phyloP scores from a whole-genome alignment of 2,113 vertebrate species.

The Hylia prasina region DNA sequence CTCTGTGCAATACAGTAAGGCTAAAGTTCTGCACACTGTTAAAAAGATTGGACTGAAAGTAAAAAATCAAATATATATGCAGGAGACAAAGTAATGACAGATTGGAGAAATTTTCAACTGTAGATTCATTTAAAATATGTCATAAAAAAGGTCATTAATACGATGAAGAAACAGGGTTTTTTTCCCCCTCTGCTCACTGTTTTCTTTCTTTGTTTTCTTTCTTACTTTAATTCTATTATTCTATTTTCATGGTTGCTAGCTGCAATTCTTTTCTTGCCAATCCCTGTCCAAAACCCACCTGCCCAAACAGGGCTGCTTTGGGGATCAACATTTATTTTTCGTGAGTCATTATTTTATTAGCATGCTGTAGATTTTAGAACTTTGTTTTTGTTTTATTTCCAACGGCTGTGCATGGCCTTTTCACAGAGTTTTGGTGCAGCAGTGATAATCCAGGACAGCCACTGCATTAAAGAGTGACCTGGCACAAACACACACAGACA shows the following conservation, averaged over 20 bases:
- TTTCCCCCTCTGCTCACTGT: background rate
- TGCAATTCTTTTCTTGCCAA: background rate
- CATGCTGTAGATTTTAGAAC: background rate
- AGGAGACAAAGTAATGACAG: background rate
- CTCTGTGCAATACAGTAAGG: background rate
- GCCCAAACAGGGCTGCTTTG: background rate
- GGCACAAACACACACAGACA: background rate
- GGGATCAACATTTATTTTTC: background rate
- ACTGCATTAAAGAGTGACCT: background rate
- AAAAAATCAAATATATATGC: background rate
- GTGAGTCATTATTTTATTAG: background rate
- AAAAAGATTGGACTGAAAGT: background rate
- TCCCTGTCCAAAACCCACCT: background rate
- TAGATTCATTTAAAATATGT: background rate
- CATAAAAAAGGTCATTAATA: background rate
- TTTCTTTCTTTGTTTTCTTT: background rate
- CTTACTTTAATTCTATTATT: background rate
- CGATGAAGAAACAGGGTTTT: background rate
- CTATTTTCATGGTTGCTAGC: background rate
- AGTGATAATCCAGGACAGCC: background rate
- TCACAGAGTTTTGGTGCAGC: background rate
- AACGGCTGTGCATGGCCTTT: accelerated
- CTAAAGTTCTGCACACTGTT: background rate
- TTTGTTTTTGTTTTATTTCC: background rate
- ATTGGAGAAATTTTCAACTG: background rate